These are phyloP conservation scores for Hipposideros armiger DNA, from an alignment of 2,113 vertebrate species.

Conservation along the genomic window DNA sequence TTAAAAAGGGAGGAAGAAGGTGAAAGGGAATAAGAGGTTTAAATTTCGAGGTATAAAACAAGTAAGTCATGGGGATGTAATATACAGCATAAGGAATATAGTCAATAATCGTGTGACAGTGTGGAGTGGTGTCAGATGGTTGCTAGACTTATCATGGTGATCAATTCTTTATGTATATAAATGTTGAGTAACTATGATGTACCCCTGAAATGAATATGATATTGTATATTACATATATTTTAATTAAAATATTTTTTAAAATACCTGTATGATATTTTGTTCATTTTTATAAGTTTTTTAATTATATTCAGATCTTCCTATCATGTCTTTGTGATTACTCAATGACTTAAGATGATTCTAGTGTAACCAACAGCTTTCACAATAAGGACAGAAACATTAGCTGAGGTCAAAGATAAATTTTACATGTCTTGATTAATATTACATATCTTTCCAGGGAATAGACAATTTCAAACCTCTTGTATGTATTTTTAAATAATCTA, in stretches of 20 bases:
- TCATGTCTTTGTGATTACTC: not conserved
- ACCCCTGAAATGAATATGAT: no score
- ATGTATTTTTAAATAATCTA: slow-evolving; percentile 24
- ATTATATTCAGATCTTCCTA: slow-evolving; percentile 11
- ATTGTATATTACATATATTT: no score
- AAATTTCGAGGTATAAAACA: no score
- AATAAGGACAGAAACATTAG: not conserved
- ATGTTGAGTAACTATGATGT: no score
- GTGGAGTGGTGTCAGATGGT: no score
- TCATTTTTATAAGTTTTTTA: slow-evolving; percentile 34
- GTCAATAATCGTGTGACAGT: no score
- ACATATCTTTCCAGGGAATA: not conserved
- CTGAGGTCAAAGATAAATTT: slow-evolving; percentile 8
- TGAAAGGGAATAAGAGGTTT: no score
- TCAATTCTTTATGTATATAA: no score
- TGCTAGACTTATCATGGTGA: no score
- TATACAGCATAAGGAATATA: no score
- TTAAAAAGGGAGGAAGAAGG: no score
- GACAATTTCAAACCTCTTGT: not conserved
- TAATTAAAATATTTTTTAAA: not conserved
- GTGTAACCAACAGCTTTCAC: not conserved
- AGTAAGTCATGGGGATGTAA: no score
- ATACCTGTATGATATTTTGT: not conserved
- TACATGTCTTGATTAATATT: not conserved
- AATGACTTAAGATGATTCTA: not conserved